Conservation (phyloP, 2,113 vertebrate genomes). For the Oncorhynchus masou region DNA sequence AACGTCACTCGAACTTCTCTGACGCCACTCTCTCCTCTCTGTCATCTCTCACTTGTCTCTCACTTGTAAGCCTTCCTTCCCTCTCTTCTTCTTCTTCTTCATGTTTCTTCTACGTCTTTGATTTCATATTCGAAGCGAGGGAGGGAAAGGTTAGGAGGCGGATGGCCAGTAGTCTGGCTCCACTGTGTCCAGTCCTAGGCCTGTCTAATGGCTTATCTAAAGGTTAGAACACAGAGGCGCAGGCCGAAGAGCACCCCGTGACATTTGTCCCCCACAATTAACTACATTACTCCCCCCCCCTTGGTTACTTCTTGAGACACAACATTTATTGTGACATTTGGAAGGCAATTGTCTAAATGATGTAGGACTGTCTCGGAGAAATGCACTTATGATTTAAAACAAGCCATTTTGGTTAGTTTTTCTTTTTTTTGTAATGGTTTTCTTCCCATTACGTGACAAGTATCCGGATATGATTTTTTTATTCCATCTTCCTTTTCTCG, state of each 20-base stretch:
- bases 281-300: neutral
- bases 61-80: conserved; percentile 9
- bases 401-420: no score
- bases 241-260: conserved; percentile 6
- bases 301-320: conserved; percentile 21
- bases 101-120: conserved; percentile 50
- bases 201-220: conserved; percentile 40
- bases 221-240: conserved; percentile 42
- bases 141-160: conserved; percentile 51
- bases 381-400: neutral
- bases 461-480: neutral
- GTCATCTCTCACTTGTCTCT: conserved; percentile 34
- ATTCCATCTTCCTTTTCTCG: neutral
- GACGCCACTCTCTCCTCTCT: neutral
- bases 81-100: conserved; percentile 22
- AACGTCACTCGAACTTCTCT: no score
- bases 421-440: no score
- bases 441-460: neutral
- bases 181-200: conserved; percentile 9
- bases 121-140: conserved; percentile 46
- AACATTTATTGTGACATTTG: no score
- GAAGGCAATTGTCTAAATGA: no score
- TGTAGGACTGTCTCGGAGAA: no score
- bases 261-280: conserved; percentile 31
- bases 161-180: conserved; percentile 39